These are phyloP conservation scores for Otis tarda DNA, from an alignment of 2,113 vertebrate genomes.

Conservation along the genomic window DNA sequence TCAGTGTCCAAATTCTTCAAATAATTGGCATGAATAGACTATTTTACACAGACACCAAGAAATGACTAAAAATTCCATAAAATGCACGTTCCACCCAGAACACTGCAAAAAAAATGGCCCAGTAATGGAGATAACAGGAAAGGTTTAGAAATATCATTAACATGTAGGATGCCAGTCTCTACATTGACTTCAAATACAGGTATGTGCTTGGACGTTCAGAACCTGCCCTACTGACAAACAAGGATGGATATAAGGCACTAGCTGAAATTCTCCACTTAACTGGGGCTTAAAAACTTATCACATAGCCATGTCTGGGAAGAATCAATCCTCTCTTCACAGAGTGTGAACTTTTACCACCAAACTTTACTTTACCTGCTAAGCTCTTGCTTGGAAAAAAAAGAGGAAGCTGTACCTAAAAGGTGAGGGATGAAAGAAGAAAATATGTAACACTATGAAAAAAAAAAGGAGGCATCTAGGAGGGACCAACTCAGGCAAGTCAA, in stretches of 20 bases:
- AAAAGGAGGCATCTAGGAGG: not conserved
- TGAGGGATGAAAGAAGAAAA: not conserved
- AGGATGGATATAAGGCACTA: not conserved
- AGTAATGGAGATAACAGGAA: not conserved
- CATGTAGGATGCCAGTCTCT: not conserved
- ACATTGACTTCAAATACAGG: not conserved
- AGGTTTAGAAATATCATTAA: not conserved
- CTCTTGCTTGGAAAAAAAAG: not conserved
- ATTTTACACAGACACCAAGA: not conserved
- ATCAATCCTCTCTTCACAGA: not conserved
- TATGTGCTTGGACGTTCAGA: not conserved
- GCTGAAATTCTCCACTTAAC: not conserved
- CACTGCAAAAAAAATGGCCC: not conserved
- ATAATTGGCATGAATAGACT: not conserved
- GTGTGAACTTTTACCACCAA: not conserved
- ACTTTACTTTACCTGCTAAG: not conserved
- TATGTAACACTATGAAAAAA: not conserved
- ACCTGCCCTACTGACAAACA: not conserved
- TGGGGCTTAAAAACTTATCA: not conserved
- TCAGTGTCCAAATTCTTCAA: not conserved
- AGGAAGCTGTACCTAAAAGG: not conserved
- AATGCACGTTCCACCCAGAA: not conserved
- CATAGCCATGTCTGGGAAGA: not conserved
- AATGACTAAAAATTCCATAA: not conserved
- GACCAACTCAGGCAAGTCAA: not conserved